Conservation (phyloP, 2,888 invertebrate genomes). For the Orthosia incerta region DNA sequence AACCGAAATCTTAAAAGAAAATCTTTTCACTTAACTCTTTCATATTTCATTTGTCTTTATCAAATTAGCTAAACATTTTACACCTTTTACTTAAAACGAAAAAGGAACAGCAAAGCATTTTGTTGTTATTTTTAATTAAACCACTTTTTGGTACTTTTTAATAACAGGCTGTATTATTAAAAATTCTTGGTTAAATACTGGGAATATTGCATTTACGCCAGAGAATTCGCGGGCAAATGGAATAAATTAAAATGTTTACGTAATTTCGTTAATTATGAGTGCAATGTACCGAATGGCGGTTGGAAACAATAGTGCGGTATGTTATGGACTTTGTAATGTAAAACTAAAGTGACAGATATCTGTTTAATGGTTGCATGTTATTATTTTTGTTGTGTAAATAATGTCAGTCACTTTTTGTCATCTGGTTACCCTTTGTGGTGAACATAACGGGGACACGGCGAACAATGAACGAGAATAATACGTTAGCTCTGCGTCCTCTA, state of each 20-base stretch:
- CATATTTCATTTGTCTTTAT: slow-evolving; percentile 44
- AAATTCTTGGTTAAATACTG: slow-evolving; percentile 56
- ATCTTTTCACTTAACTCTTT: slow-evolving; percentile 22
- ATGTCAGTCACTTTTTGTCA: slow-evolving; percentile 25
- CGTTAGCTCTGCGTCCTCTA: too few relatives aligned
- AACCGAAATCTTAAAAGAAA: slow-evolving; percentile 30
- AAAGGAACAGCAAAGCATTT: slow-evolving; percentile 43
- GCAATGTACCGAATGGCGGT: slow-evolving; percentile 51
- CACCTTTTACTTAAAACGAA: slow-evolving; percentile 35
- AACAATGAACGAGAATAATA: not conserved
- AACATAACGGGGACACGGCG: too few relatives aligned
- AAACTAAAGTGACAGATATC: slow-evolving; percentile 49
- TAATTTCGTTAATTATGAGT: slow-evolving; percentile 63
- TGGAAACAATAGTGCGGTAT: slow-evolving; percentile 54
- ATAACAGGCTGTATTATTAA: slow-evolving; percentile 58
- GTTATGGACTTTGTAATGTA: slow-evolving; percentile 43
- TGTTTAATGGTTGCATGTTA: slow-evolving; percentile 29
- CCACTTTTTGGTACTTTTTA: slow-evolving; percentile 47
- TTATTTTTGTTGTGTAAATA: slow-evolving; percentile 31
- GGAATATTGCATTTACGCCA: slow-evolving; percentile 57
- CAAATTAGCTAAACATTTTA: slow-evolving; percentile 43
- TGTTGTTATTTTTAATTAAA: slow-evolving; percentile 56
- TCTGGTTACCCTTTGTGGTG: slow-evolving; percentile 1
- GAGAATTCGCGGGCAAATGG: slow-evolving; percentile 51
- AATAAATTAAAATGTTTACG: slow-evolving; percentile 62